Evolutionary conservation across 2,113 vertebrate genomes (phyloP), one percentile per base, ranked within the genome.

Genomic region (Hemibagrus wyckioides): DNA sequence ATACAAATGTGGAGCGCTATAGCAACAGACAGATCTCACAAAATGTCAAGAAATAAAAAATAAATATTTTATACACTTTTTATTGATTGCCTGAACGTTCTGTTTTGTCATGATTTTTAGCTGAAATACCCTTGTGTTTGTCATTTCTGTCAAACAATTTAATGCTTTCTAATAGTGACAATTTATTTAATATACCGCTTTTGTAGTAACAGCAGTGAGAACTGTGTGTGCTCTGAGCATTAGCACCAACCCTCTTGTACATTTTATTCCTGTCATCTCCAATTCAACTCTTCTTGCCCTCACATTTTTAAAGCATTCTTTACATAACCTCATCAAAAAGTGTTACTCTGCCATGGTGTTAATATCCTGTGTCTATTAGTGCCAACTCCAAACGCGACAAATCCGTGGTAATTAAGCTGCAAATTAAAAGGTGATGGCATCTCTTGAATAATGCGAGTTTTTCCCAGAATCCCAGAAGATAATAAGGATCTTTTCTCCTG

Each of bases 401-500:
- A 25, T 75, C 71, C 48, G 19, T 77, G 8, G 85, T 90, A 90
- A 90, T 91, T 89, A 92, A 79, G 63, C 84, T 39, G 33, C 30
- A 52, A 85, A 89, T 88, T 82, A 89, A 87, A 83, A 90, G 82
- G 87, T 86, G 85, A 75, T 56, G 87, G 89, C 80, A 81, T 87
- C 69, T 87, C 83, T 54, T 4, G 63, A 86, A 87, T 77, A 85
- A 87, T 61, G 84, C 39, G 33, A 83, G 54, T 89, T 85, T 71
- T 82, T 88, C 71, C 71, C 71, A 82, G 85, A 80, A 90, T 89
- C 87, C 84, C 56, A 50, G 30, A 54, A 84, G 88, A 91, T 92
- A 89, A 91, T 88, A 77, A 82, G 71, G 54, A 82, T 82, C 87
- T 90, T 92, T 91, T 88, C 86, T 85, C 69, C 54, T 81, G 82